Conservation (phyloP, 2,797 vertebrate species). For the Bufotes viridis region DNA sequence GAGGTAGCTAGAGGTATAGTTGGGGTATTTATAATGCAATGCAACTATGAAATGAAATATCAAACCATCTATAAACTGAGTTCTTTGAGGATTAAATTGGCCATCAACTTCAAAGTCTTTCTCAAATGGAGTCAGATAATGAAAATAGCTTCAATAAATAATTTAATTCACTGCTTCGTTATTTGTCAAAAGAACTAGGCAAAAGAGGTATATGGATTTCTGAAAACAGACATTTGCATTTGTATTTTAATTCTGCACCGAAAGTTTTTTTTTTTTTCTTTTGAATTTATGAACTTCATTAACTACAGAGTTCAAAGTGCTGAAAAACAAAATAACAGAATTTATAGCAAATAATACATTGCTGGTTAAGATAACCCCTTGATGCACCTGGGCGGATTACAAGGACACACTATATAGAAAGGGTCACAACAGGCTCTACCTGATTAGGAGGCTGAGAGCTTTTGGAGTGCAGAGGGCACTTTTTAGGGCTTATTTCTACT, state of each 20-base stretch:
- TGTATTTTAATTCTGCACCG: conserved; percentile 8
- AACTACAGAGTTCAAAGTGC: neutral
- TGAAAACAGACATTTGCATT: conserved; percentile 32
- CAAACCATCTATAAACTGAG: conserved; percentile 34
- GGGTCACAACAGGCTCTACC: no score
- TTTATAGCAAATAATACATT: neutral
- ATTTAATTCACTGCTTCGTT: conserved; percentile 43
- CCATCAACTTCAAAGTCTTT: conserved; percentile 41
- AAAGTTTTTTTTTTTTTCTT: neutral
- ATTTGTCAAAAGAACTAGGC: conserved; percentile 35
- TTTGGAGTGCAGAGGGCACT: no score
- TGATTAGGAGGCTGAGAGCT: no score
- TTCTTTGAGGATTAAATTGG: conserved; percentile 50
- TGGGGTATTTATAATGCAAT: conserved; percentile 18
- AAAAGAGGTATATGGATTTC: conserved; percentile 36
- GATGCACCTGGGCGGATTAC: no score
- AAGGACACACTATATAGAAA: no score
- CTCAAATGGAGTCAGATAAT: conserved; percentile 46
- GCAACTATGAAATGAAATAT: conserved; percentile 29
- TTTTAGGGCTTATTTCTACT: no score
- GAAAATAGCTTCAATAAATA: conserved; percentile 48
- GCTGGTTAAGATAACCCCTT: neutral
- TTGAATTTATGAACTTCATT: neutral
- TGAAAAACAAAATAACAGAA: neutral
- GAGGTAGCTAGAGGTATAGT: conserved; percentile 31